Evolutionary conservation across 2,888 invertebrate genomes (phyloP), one percentile per base, ranked within the genome.

Genomic region (Hedya salicella): DNA sequence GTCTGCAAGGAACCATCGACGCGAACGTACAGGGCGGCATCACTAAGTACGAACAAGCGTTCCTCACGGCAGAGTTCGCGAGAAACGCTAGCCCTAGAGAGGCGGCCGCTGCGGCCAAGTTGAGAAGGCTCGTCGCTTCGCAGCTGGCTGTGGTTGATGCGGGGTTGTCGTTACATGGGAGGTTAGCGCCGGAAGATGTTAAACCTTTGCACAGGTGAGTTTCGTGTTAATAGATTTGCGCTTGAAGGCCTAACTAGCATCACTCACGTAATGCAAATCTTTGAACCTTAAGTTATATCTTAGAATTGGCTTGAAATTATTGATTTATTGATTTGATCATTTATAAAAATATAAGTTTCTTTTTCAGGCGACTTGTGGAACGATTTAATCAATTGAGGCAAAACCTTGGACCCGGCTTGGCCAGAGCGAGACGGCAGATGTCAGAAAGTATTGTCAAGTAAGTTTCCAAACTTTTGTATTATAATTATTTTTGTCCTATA

Each of bases 21-120:
- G 98, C 99, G 0, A 98, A 98, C 78, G 98, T 99, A 0, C 97
- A 98, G 94, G 90, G 98, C 1, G 98, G 98, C 13, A 96, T 98
- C 68, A 95, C 96, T 53, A 99, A 98, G 84, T 99, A 98, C 83
- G 98, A 98, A 81, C 98, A 98, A 76, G 98, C 98, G 0, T 99
- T 99, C 87, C 95, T 98, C 69, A 95, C 95, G 0, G 93, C 95
- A 9, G 97, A 97, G 74, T 98, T 97, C 73, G 79, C 80, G 0
- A 70, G 87, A 1, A 96, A 95, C 70, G 98, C 97, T 2, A 70
- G 79, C 0, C 83, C 85, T 0, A 73, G 93, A 71, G 85, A 94
- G 78, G 74, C 92, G 68, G 81, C 92, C 66, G 81, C 94, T 67
- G 84, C 93, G 32, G 90, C 91, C 0, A 91, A 91, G 74, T 83